Evolutionary conservation across 2,888 invertebrate species (phyloP).

Genomic region (Drosophila limbata): DNA sequence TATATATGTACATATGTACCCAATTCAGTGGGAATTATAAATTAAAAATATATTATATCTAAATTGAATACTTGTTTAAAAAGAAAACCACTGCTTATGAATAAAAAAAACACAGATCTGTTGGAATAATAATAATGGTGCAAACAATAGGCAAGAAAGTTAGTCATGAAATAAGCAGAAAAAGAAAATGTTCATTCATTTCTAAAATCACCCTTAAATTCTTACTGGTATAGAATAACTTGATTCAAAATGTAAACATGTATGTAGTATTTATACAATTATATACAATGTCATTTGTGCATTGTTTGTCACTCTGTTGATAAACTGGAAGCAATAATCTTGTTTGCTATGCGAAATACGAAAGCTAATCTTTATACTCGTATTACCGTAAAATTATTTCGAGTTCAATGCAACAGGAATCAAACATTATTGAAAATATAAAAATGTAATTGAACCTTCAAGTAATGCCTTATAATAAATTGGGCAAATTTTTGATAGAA

Average conservation of each 20-base stretch:
- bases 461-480: neutral
- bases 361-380: neutral
- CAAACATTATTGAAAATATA: slow-evolving; percentile 2
- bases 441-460: neutral
- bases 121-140: too few relatives aligned
- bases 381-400: neutral
- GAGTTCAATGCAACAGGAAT: slow-evolving; percentile 16
- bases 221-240: neutral
- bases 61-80: too few relatives aligned
- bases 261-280: neutral
- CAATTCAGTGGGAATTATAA: neutral
- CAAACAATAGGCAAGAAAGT: too few relatives aligned
- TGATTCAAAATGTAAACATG: neutral
- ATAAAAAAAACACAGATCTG: too few relatives aligned
- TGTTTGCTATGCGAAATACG: slow-evolving; percentile 5
- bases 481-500: neutral
- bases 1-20: neutral
- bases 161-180: too few relatives aligned
- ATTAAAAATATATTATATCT: too few relatives aligned
- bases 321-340: slow-evolving; percentile 21
- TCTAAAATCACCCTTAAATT: too few relatives aligned
- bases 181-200: too few relatives aligned
- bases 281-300: neutral
- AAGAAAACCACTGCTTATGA: too few relatives aligned
- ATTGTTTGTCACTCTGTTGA: slow-evolving; percentile 14